Evolutionary conservation across 2,113 vertebrate species (phyloP).

Genomic region (Gallinago undulata): DNA sequence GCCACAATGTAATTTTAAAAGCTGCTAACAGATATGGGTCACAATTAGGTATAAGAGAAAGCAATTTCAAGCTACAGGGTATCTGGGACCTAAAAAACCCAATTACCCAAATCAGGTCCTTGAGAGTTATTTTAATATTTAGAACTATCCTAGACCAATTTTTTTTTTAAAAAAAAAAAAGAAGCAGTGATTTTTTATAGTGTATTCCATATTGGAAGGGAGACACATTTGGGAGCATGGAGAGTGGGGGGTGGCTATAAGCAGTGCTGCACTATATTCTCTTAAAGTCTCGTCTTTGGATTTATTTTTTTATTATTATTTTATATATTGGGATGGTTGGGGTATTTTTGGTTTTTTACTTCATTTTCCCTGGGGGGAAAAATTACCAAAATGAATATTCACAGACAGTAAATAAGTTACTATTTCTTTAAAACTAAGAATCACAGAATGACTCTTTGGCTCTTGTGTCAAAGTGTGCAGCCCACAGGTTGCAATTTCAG

Average conservation of each 20-base stretch:
- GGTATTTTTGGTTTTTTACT: neutral
- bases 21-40: rapidly evolving
- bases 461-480: neutral
- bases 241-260: neutral
- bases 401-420: neutral
- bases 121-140: neutral
- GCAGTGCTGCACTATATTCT: neutral
- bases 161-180: neutral
- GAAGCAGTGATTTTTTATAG: neutral
- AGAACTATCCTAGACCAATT: neutral
- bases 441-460: neutral
- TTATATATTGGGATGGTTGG: neutral
- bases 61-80: neutral
- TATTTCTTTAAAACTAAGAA: neutral
- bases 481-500: neutral
- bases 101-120: neutral
- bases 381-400: neutral
- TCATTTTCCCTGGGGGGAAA: neutral
- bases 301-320: neutral
- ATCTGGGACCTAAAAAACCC: neutral
- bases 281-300: neutral
- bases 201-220: neutral
- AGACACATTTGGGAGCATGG: neutral
- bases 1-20: neutral
- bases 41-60: neutral